Evolutionary conservation across 2,888 invertebrate genomes (phyloP), one percentile per base, ranked within the genome.

Genomic region (Chloroclysta siterata): DNA sequence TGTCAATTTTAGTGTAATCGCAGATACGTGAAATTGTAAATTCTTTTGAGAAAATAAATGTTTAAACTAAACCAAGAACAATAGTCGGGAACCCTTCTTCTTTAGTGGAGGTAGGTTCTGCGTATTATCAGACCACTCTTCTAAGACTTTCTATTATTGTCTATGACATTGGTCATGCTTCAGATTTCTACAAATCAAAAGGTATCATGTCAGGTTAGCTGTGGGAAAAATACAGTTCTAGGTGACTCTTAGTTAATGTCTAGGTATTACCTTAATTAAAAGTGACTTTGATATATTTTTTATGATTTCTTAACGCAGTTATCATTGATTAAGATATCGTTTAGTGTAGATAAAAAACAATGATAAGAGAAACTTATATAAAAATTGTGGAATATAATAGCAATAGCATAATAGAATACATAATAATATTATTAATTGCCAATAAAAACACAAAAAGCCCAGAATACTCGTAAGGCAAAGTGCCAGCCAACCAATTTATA

Each of bases 221-320:
- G 56, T 39, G 56, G 17, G 47, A 56, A 55, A 28, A 50, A 56
- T 41, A 33, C n/a, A 28, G 36, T 57, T 50, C 41, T 42, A 15
- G 5, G 28, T 50, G 50, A 29, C 14, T 36, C 10, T 47, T 36
- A 7, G 17, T 11, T 11, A 51, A 36, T 51, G 46, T 46, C 15
- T 46, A 7, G 10, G 11, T 17, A 15, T 47, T 39, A 42, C 50
- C 42, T 41, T 33, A 41, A 56, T 56, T 48, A 48, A 39, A 28
- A 56, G 22, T 48, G 48, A 17, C 48, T 48, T 39, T 56, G 42
- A 41, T 44, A 44, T 17, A 17, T 44, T 44, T 44, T 44, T 14
- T 14, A 44, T 44, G n/a, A 42, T 6, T 42, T 14, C 14, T n/a
- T 14, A n/a, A 46, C 8, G 44, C 17, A 8, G 17, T 17, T 15